Evolutionary conservation across 2,888 invertebrate genomes (phyloP), one percentile per base, ranked within the genome.

Genomic region (Melinaea menophilus): DNA sequence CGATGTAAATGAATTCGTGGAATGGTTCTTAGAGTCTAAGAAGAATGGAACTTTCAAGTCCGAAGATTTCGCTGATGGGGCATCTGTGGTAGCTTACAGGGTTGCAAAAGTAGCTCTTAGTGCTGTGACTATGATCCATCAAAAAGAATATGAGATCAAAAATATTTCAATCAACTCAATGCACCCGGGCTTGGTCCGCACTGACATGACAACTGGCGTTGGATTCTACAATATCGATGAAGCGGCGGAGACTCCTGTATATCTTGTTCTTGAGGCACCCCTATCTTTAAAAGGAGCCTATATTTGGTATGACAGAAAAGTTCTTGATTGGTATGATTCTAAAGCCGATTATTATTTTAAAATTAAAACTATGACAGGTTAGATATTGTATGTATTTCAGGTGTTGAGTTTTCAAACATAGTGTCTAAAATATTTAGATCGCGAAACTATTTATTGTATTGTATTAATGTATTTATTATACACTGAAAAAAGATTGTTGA

Each of bases 161-260:
- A 92, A 94, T 64, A 91, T 95, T 46, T 72, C 71, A 0, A 79
- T 88, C 0, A 95, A 95, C 79, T 86, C 93, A 9, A 92, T 94
- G 74, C 93, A 94, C 78, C 96, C 95, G 5, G 96, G 96, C 0
- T 92, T 94, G 70, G 95, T 96, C 0, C 92, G 92, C 66, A 96
- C 96, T 0, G 95, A 95, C 73, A 95, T 96, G 95, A 93, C 93
- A 0, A 88, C 86, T 47, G 92, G 93, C 34, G 90, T 89, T 69
- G 96, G 94, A 0, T 80, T 86, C 58, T 82, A 91, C 54, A 91
- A 88, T 2, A 77, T 89, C 5, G 94, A 93, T 33, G 81, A 91
- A 74, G 92, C 92, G 7, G 93, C 94, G 0, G 83, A 85, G 64
- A 69, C 56, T 81, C 91, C 93, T 2, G 72, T 92, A 1, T 92